Evolutionary conservation across 1,140 invertebrate species (phyloP).

Genomic region (Conopomorpha cramerella): DNA sequence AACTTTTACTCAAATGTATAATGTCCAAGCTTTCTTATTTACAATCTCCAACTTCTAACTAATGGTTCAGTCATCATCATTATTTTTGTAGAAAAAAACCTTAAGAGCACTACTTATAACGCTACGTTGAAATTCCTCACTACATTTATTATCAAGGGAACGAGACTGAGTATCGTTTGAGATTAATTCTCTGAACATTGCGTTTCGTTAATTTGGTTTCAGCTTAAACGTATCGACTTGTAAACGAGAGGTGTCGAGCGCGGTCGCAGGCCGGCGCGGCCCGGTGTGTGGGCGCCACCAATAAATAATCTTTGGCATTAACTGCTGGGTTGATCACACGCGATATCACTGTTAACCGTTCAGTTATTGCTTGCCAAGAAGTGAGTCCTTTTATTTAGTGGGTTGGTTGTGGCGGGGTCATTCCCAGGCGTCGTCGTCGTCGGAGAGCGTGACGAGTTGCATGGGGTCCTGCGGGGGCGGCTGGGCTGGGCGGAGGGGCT

Average conservation of each 20-base stretch:
- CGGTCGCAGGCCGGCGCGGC: slow-evolving; percentile 7
- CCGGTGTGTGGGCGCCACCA: slow-evolving; percentile 24
- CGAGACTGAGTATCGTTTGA: slow-evolving; percentile 53
- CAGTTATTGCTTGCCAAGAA: slow-evolving; percentile 29
- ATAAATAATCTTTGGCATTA: slow-evolving; percentile 61
- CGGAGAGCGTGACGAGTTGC: neutral
- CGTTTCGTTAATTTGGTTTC: slow-evolving; percentile 34
- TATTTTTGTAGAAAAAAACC: slow-evolving; percentile 47
- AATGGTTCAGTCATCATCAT: slow-evolving; percentile 57
- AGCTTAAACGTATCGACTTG: slow-evolving; percentile 23
- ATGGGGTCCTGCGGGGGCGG: slow-evolving; percentile 1
- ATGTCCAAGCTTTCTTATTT: slow-evolving; percentile 57
- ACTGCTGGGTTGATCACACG: slow-evolving; percentile 44
- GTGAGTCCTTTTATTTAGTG: slow-evolving; percentile 10
- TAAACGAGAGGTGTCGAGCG: neutral
- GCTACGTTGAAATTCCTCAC: slow-evolving; percentile 45
- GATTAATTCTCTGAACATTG: slow-evolving; percentile 40
- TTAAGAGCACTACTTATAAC: slow-evolving; percentile 45
- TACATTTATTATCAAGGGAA: slow-evolving; percentile 40
- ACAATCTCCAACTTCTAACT: slow-evolving; percentile 51
- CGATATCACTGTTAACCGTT: slow-evolving; percentile 29
- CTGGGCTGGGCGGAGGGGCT: slow-evolving; percentile 4
- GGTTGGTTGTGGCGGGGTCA: slow-evolving; percentile 12
- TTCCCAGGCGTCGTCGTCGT: slow-evolving; percentile 2
- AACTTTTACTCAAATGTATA: slow-evolving; percentile 52